Evolutionary conservation across 2,797 vertebrate species (phyloP).

Genomic region (Hozukius guyotensis): DNA sequence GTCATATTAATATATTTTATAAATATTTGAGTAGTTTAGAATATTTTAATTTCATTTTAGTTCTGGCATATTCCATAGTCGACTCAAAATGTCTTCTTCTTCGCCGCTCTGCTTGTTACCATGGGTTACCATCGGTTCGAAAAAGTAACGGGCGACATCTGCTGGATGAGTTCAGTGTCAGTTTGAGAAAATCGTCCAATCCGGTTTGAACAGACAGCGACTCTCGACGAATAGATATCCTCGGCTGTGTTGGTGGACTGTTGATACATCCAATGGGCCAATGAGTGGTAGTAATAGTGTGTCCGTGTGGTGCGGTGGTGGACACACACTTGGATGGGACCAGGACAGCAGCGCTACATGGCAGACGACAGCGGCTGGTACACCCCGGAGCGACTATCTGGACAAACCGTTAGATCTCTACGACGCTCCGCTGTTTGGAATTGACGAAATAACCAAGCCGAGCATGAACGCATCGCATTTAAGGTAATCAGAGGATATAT

Average conservation of each 20-base stretch:
- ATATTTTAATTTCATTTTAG: accelerated
- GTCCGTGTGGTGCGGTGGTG: slow-evolving; percentile 38
- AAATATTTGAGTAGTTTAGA: accelerated
- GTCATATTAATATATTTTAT: accelerated
- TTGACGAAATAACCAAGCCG: slow-evolving; percentile 14
- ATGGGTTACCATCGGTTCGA: accelerated
- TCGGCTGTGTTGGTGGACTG: slow-evolving; percentile 50
- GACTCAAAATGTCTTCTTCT: slow-evolving; percentile 52
- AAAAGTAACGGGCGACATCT: slow-evolving; percentile 58
- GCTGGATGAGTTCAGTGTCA: neutral
- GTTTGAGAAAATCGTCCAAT: slow-evolving; percentile 60
- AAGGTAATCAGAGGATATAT: slow-evolving; percentile 47
- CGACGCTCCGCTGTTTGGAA: neutral
- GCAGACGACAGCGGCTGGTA: slow-evolving; percentile 39
- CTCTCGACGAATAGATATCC: slow-evolving; percentile 63
- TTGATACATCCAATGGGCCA: slow-evolving; percentile 61
- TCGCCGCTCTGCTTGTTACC: neutral
- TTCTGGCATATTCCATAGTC: slow-evolving; percentile 18
- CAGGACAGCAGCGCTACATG: slow-evolving; percentile 43
- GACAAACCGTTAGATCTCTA: neutral
- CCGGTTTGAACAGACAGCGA: slow-evolving; percentile 38
- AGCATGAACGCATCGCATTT: slow-evolving; percentile 44
- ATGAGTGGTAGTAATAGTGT: slow-evolving; percentile 21
- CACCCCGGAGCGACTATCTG: neutral
- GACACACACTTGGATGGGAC: slow-evolving; percentile 59